Base-by-base conservation (phyloP, 2,888 invertebrate species). In the Caenorhabditis sp. region DNA sequence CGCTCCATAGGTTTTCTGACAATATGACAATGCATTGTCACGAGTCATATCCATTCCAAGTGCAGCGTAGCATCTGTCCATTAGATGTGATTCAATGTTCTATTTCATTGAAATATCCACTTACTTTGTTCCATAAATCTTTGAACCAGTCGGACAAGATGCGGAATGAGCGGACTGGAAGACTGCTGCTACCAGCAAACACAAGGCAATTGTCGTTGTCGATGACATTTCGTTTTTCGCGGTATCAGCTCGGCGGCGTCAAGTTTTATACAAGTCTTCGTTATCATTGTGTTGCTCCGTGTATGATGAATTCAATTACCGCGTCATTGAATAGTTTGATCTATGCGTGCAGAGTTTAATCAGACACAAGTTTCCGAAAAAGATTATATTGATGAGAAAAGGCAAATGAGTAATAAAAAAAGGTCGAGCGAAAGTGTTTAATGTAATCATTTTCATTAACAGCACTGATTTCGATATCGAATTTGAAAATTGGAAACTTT, bases 291-390 rank as follows among this genome's bases (percentile, higher is more conserved):
- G 37, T 26, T 47, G 44, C n/a, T 32, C 8, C 24, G 51, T 60
- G 50, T 67, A 67, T 65, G 76, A 65, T 65, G 76, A 76, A 53
- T 61, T 61, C 32, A 37, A 44, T 58, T 62, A 26, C 58, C 37
- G 65, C 76, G 76, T 76, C 76, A 76, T 76, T n/a, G 24, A 65
- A 53, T 40, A 76, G 67, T 76, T 76, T 76, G 76, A 26, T 67
- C 67, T 74, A 8, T 37, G 51, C 28, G 37, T 40, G n/a, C 37
- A 11, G 15, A 58, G 67, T 37, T 51, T 76, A 37, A 50, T 60
- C 61, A 15, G 15, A 26, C 47, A 40, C 26, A 47, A 15, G 22
- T 22, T 28, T 44, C 13, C 20, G 18, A 24, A 40, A n/a, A 32
- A 32, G 53, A 24, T 53, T 37, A 9, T 28, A 32, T 3, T 26